phyloP scores from a whole-genome alignment of 2,113 vertebrate species.

The Hemiscyllium ocellatum region DNA sequence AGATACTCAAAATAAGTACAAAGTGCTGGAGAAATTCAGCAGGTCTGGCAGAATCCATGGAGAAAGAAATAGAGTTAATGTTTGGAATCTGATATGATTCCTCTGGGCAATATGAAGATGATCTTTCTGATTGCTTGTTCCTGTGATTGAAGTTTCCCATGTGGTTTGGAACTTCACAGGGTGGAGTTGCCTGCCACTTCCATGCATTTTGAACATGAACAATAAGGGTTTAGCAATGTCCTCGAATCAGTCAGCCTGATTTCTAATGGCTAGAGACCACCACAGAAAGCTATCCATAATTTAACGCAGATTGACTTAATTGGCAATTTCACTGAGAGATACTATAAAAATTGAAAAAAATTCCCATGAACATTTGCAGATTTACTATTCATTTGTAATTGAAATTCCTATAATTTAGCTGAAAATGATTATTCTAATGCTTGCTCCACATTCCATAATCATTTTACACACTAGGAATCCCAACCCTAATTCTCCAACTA shows the following conservation, averaged over 20 bases:
- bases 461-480: neutral
- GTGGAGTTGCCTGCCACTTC: too few species aligned
- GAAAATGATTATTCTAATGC: neutral
- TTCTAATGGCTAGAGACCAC: neutral
- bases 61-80: too few species aligned
- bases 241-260: neutral
- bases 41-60: too few species aligned
- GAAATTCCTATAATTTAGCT: neutral
- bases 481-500: neutral
- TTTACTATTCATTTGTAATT: neutral
- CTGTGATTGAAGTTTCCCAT: too few species aligned
- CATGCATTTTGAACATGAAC: too few species aligned
- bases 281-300: neutral
- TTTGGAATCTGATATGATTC: too few species aligned
- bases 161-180: too few species aligned
- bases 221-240: neutral
- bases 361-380: neutral
- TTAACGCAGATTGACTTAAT: neutral
- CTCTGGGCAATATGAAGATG: too few species aligned
- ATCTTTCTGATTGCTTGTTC: too few species aligned
- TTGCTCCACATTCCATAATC: neutral
- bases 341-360: neutral
- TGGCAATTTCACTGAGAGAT: neutral
- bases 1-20: too few species aligned
- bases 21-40: too few species aligned